Conservation (phyloP, 2,113 vertebrate genomes). For the Dipodomys stephensi region DNA sequence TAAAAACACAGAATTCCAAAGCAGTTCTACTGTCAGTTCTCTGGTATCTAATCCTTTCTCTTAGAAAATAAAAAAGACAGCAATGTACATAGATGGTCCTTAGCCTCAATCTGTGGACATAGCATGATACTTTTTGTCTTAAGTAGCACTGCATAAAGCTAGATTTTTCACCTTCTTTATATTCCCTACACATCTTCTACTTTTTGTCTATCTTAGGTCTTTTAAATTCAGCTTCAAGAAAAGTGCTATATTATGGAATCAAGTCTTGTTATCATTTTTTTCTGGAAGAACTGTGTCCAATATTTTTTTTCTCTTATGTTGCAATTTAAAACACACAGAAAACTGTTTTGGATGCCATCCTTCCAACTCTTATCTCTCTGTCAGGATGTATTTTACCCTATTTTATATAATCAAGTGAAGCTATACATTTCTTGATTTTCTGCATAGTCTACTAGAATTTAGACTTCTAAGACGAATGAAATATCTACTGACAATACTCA, state of each 20-base stretch:
- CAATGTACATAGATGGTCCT: slow-evolving; percentile 4
- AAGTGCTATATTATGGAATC: slow-evolving; percentile 68
- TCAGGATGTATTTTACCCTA: not conserved
- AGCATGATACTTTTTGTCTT: not conserved
- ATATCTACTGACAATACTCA: not conserved
- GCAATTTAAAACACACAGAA: slow-evolving; percentile 61
- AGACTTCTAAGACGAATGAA: slow-evolving; percentile 27
- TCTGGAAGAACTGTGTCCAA: slow-evolving; percentile 38
- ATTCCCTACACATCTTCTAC: slow-evolving; percentile 49
- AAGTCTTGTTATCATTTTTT: slow-evolving; percentile 57
- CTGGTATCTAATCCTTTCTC: not conserved
- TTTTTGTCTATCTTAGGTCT: slow-evolving; percentile 68
- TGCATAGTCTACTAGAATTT: slow-evolving; percentile 7
- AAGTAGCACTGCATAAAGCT: slow-evolving; percentile 45
- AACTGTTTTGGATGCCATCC: slow-evolving; percentile 7
- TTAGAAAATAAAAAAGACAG: slow-evolving; percentile 35
- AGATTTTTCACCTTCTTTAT: slow-evolving; percentile 8
- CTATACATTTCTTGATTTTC: slow-evolving; percentile 21
- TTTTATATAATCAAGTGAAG: not conserved
- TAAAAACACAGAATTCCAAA: slow-evolving; percentile 27
- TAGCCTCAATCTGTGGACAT: slow-evolving; percentile 41
- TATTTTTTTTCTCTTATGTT: slow-evolving; percentile 71
- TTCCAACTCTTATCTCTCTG: slow-evolving; percentile 2
- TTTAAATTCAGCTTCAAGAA: slow-evolving; percentile 75
- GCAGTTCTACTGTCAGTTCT: slow-evolving; percentile 46